Evolutionary conservation across 2,888 invertebrate species (phyloP), one percentile per base, ranked within the genome.

Genomic region (Sesia apiformis): DNA sequence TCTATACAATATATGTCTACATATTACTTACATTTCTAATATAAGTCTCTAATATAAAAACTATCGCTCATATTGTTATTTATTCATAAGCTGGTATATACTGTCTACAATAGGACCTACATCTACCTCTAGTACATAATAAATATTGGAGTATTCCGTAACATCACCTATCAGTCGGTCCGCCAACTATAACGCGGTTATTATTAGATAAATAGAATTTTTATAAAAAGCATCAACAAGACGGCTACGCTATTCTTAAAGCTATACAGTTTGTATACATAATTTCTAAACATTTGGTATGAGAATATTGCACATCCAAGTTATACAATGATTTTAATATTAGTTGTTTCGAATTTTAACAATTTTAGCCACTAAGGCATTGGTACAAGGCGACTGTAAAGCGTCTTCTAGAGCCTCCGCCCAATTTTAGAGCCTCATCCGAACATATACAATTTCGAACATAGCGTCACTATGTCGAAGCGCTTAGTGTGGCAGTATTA

Each of bases 141-240:
- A 84, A 76, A 83, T 78, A 86, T 86, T 80, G 81, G 84, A 86
- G 81, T 86, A 83, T 77, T 78, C 69, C 71, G 70, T 82, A 85
- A 82, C 84, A 79, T 83, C 72, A 72, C 72, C 74, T 80, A 84
- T 87, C 88, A 88, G 88, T 88, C 88, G 66, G 77, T 65, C 87
- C 88, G 85, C 88, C 65, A 67, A 64, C 84, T 84, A 85, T 76
- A 72, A 63, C 68, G 85, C 87, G 86, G 84, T 74, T 70, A 83
- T 46, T 46, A 46, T 46, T 46, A 46, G 46, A 80, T 86, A 85
- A 85, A 86, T 87, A 87, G 81, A 86, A 75, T 87, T 84, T 86
- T 83, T 83, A 84, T 85, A 85, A 87, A 85, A 88, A 88, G 86
- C 88, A 76, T 86, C 78, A 88, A 88, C 88, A 85, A 86, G 86